phyloP scores from a whole-genome alignment of 2,797 vertebrate genomes.

The Galagoides demidoff region DNA sequence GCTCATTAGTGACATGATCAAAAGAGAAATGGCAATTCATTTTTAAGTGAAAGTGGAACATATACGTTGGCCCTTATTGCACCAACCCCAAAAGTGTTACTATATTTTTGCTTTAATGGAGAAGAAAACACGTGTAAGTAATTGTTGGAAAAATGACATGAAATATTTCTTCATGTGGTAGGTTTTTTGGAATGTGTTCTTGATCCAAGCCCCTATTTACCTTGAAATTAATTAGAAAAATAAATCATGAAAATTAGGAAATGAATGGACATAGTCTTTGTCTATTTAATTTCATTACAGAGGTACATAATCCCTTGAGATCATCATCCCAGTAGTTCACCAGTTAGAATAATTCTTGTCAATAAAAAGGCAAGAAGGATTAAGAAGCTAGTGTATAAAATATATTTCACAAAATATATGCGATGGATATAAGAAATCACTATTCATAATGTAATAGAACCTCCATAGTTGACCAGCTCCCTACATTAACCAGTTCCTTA shows the following conservation, averaged over 20 bases:
- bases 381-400: neutral
- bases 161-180: neutral
- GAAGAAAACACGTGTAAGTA: conserved; percentile 12
- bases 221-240: conserved; percentile 38
- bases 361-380: neutral
- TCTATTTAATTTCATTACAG: neutral
- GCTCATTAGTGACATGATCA: neutral
- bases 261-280: neutral
- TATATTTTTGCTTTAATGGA: neutral
- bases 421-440: conserved; percentile 18
- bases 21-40: neutral
- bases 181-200: neutral
- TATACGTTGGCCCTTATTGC: neutral
- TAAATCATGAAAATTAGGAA: conserved; percentile 27
- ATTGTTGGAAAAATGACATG: neutral
- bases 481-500: no score
- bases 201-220: neutral
- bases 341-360: neutral
- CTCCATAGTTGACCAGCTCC: no score
- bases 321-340: neutral
- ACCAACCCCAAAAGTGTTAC: neutral
- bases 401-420: neutral
- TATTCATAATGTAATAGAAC: neutral
- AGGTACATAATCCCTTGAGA: neutral
- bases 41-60: conserved; percentile 15